A percentile compares a stretch with the other conserved stretches of the same genome.
Conservation (phyloP, 2,797 vertebrate genomes). For the Gobio occitaniae region DNA sequence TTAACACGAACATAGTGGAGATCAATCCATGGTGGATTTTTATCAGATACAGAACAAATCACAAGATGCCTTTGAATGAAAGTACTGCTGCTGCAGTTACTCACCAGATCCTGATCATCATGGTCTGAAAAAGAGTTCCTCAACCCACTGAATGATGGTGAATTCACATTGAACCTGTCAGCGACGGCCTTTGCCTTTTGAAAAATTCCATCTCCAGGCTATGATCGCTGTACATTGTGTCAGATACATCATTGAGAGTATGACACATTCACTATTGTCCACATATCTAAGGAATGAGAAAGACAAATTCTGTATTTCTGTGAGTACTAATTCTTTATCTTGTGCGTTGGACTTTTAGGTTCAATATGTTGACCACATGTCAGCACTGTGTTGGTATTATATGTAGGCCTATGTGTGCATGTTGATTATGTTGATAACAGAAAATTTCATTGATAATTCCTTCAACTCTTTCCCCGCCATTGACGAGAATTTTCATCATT, state of each 20-base stretch:
- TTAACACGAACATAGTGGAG: background rate
- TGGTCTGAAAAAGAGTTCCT: background rate
- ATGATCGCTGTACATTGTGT: slow-evolving; percentile 18
- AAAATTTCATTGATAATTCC: background rate
- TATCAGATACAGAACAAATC: slow-evolving; percentile 6
- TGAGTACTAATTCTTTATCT: background rate
- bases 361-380: background rate
- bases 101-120: slow-evolving; percentile 3
- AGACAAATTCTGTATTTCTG: background rate
- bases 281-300: slow-evolving; percentile 1
- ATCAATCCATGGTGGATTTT: background rate
- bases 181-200: background rate
- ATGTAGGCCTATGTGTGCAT: background rate
- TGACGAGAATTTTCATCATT: background rate
- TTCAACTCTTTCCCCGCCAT: background rate
- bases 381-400: background rate
- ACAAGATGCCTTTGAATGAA: background rate
- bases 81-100: background rate
- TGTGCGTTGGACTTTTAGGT: background rate
- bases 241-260: background rate
- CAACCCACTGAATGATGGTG: slow-evolving; percentile 5
- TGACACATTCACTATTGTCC: background rate
- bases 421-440: background rate
- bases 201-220: slow-evolving; percentile 1
- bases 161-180: slow-evolving; percentile 20